phyloP scores from a whole-genome alignment of 92 coral and sea anemone species.

The Zoanthus gigantus region DNA sequence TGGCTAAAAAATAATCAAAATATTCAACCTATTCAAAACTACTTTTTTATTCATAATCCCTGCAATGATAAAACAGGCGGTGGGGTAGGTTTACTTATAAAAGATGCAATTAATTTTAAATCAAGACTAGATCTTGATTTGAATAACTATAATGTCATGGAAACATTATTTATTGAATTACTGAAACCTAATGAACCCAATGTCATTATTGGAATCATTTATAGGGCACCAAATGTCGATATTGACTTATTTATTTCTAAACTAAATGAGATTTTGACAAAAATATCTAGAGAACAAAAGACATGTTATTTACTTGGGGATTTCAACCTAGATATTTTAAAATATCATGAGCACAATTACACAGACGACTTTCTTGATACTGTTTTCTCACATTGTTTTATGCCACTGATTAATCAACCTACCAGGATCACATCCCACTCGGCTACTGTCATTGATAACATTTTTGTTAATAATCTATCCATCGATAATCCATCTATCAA shows the following conservation, averaged over 20 bases:
- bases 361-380: constrained; percentile 36
- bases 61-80: background rate
- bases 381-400: background rate
- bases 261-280: too few relatives aligned
- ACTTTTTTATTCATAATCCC: background rate
- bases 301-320: too few relatives aligned
- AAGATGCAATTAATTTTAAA: background rate
- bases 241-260: too few relatives aligned
- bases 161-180: constrained; percentile 15
- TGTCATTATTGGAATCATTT: background rate
- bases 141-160: constrained; percentile 15
- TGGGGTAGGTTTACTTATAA: background rate
- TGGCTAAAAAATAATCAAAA: constrained; percentile 7
- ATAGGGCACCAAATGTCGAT: too few relatives aligned
- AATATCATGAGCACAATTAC: background rate
- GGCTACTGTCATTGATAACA: constrained; percentile 44
- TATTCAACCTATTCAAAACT: background rate
- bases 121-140: constrained; percentile 11
- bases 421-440: constrained; percentile 1
- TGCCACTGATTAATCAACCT: constrained; percentile 28
- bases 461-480: too few relatives aligned
- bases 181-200: constrained; percentile 12
- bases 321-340: background rate
- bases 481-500: too few relatives aligned
- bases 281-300: too few relatives aligned